Evolutionary conservation across 2,888 invertebrate species (phyloP).

Genomic region (Ferrisia virgata): DNA sequence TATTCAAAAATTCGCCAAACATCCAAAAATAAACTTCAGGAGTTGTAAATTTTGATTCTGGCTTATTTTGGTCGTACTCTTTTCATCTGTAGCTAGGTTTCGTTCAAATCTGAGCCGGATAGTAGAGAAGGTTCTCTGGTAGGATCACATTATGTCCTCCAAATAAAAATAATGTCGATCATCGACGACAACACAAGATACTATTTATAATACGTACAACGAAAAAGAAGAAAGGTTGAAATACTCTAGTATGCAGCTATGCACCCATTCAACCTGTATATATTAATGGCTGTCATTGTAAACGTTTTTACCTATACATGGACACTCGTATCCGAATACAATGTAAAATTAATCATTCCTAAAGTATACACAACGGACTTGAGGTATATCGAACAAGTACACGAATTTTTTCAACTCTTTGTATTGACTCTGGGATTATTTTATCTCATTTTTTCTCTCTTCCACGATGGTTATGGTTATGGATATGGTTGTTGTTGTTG

Average conservation of each 20-base stretch:
- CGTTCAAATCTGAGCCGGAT: no score
- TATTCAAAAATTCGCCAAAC: no score
- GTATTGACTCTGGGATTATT: not conserved
- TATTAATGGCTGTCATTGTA: constrained; percentile 4
- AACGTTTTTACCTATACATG: not conserved
- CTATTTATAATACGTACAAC: not conserved
- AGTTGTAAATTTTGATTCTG: no score
- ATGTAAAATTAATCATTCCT: constrained; percentile 8
- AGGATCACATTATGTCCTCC: no score
- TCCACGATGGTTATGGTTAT: not conserved
- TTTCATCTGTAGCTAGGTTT: no score
- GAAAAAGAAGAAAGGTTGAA: not conserved
- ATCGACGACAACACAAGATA: not conserved
- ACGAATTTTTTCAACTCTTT: not conserved
- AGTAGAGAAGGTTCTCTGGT: no score
- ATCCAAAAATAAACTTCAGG: no score
- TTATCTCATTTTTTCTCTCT: not conserved
- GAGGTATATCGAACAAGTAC: not conserved
- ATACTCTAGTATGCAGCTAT: not conserved
- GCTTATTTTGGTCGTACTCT: no score
- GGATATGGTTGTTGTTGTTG: not conserved
- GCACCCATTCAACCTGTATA: not conserved
- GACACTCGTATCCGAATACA: not conserved
- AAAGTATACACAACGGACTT: not conserved
- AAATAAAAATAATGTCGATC: not conserved